A percentile compares a stretch with the other conserved stretches of the same genome.
These are phyloP conservation scores for Muricea muricata DNA, from an alignment of 92 coral and sea anemone genomes.

Conservation along the genomic window DNA sequence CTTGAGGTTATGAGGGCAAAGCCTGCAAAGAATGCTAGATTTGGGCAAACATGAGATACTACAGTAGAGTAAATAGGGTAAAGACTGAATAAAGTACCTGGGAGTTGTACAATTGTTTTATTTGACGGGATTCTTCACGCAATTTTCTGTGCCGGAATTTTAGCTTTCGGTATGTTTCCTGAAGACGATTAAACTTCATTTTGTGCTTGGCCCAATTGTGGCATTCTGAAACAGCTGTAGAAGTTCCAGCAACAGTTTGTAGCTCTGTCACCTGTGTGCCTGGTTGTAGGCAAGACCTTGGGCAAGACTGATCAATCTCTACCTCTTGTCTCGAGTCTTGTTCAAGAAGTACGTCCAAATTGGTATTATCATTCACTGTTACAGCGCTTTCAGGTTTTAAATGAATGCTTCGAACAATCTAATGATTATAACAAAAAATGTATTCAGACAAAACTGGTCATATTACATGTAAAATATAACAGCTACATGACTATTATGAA, in stretches of 20 bases:
- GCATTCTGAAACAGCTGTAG: neutral
- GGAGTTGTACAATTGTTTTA: slow-evolving; percentile 7
- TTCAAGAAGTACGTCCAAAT: slow-evolving; percentile 11
- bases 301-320: slow-evolving; percentile 2
- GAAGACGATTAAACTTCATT: slow-evolving; percentile 11
- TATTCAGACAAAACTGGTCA: neutral
- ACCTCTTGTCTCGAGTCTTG: no score
- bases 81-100: slow-evolving; percentile 4
- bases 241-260: neutral
- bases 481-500: neutral
- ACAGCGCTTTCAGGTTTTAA: neutral
- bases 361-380: neutral
- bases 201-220: slow-evolving; percentile 13
- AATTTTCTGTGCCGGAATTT: neutral
- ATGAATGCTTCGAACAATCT: slow-evolving; percentile 39
- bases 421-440: slow-evolving; percentile 3
- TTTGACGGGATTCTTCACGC: neutral
- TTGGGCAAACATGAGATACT: neutral
- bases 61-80: neutral
- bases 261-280: slow-evolving; percentile 7
- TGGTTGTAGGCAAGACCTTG: slow-evolving; percentile 23
- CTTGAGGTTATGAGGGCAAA: no score
- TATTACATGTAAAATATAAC: neutral
- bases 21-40: no score
- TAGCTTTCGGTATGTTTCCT: neutral